Evolutionary conservation across 2,113 vertebrate genomes (phyloP).

Genomic region (Mormoops blainvillei): DNA sequence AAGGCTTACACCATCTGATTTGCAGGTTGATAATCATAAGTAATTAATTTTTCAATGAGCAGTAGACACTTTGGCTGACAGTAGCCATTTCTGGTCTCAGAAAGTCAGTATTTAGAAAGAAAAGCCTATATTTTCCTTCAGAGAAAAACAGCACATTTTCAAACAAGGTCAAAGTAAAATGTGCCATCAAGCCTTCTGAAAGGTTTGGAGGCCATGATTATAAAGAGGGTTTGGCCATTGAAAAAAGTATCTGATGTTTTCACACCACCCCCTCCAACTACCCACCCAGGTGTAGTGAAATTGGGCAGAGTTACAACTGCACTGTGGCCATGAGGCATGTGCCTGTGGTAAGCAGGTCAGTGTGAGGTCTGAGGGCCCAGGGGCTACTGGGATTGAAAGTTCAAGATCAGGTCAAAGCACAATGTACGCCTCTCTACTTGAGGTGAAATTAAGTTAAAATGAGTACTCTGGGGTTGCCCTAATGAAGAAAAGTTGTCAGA

Average conservation of each 20-base stretch:
- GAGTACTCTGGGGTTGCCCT: neutral
- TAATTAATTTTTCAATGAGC: constrained; percentile 16
- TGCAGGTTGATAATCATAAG: neutral
- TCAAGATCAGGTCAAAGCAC: neutral
- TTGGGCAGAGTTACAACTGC: neutral
- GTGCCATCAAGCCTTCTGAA: neutral
- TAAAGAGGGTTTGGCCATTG: neutral
- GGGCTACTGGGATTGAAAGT: neutral
- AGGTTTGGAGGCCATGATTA: neutral
- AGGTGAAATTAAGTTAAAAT: neutral
- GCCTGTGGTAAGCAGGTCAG: neutral
- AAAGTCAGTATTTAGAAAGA: constrained; percentile 19
- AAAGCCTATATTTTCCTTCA: neutral
- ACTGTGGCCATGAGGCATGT: neutral
- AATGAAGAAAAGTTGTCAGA: neutral
- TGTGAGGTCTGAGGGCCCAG: neutral
- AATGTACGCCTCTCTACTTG: neutral
- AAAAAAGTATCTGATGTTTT: neutral
- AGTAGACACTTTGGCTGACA: neutral
- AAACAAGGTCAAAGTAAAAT: neutral
- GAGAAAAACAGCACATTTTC: constrained; percentile 21
- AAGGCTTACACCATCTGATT: neutral
- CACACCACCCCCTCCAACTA: neutral
- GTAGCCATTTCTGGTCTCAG: neutral
- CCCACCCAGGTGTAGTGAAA: neutral